A percentile compares a stretch with the other conserved stretches of the same genome.
These are phyloP conservation scores for Epinephelus fuscoguttatus DNA, from an alignment of 2,113 vertebrate species.

Conservation along the genomic window DNA sequence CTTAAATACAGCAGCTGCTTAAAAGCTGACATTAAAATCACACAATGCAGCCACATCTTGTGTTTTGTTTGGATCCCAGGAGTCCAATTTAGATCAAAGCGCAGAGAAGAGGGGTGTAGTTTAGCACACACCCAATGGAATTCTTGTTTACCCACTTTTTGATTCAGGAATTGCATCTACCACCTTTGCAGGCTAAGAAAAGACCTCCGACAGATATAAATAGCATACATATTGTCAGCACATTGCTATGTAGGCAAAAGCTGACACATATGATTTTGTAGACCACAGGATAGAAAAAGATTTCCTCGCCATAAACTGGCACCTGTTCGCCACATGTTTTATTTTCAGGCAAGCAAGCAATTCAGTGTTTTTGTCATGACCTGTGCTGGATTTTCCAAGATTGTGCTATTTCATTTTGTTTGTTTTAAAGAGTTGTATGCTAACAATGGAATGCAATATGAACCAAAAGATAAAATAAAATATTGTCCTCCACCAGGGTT, in stretches of 20 bases:
- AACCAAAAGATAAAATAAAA: not conserved
- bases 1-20: not conserved
- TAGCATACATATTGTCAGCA: not conserved
- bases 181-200: slow-evolving; percentile 18
- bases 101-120: slow-evolving; percentile 19
- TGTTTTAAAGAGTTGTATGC: not conserved
- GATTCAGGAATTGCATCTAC: slow-evolving; percentile 2
- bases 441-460: not conserved
- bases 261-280: slow-evolving; percentile 5
- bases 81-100: slow-evolving; percentile 64
- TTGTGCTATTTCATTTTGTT: not conserved
- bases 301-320: not conserved
- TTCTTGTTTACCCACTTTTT: slow-evolving; percentile 33
- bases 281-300: not conserved
- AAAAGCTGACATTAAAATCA: slow-evolving; percentile 33
- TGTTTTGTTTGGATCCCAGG: slow-evolving; percentile 27
- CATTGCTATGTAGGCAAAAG: slow-evolving; percentile 1
- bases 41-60: slow-evolving; percentile 18
- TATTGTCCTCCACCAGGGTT: too few relatives aligned
- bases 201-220: not conserved
- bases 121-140: slow-evolving; percentile 28
- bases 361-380: not conserved
- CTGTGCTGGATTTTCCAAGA: not conserved
- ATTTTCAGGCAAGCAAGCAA: not conserved
- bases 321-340: not conserved